These are phyloP conservation scores for Leucosticte australis DNA, from an alignment of 2,113 vertebrate species.

Conservation along the genomic window DNA sequence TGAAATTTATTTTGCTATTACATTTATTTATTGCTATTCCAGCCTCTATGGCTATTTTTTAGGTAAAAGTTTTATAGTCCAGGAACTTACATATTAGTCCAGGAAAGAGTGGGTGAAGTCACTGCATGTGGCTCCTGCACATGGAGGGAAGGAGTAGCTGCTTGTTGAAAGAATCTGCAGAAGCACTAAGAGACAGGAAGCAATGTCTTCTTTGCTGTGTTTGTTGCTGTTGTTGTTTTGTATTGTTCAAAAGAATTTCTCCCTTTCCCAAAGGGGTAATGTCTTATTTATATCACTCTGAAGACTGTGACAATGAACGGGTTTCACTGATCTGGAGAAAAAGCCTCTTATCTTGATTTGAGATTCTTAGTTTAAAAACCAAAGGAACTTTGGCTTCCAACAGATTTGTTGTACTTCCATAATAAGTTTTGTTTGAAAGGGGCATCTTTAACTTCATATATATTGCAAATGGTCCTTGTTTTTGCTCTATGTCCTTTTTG, in stretches of 20 bases:
- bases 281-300: background rate
- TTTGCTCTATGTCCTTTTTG: background rate
- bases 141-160: background rate
- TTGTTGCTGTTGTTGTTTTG: background rate
- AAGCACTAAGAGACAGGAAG: background rate
- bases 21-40: background rate
- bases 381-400: background rate
- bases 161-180: background rate
- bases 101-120: background rate
- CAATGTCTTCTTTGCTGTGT: background rate
- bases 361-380: background rate
- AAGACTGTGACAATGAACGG: background rate
- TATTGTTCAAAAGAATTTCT: background rate
- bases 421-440: background rate
- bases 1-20: background rate
- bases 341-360: background rate
- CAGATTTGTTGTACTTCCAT: background rate
- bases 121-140: background rate
- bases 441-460: background rate
- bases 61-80: too few relatives aligned
- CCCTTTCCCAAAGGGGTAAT: background rate
- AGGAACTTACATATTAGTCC: background rate
- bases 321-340: background rate
- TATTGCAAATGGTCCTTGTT: background rate
- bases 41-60: background rate